Base-by-base conservation (phyloP, 2,113 vertebrate species). In the Rhinolophus ferrumequinum region DNA sequence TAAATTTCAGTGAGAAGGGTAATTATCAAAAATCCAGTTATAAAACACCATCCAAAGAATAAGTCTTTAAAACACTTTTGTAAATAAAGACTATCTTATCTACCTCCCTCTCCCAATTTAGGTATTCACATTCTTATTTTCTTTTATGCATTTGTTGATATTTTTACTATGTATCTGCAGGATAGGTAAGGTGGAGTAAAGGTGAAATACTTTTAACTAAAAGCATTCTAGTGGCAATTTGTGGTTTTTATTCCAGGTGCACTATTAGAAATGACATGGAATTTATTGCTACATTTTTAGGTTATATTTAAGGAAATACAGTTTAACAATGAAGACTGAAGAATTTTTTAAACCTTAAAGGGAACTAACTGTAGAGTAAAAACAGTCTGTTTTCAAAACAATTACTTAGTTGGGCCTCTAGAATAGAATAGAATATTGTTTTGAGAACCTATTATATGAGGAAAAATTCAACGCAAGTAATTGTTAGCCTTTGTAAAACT, bases 21-120 rank as follows among this genome's bases (percentile, higher is more conserved):
- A 93, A 94, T 94, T 97, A 87, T 58, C 95, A 79, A 70, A 90
- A 69, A 90, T 89, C 94, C 89, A 87, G 62, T 96, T 97, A 75
- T 54, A 92, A 96, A 66, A 96, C 67, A 96, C 44, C 33, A 70
- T 94, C 73, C 50, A 70, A 92, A 96, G 70, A 92, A 64, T 92
- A 81, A 64, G n/a, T 92, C 41, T 94, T 95, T 67, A 76, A 94
- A 97, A 79, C 4, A 62, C 50, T 93, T 82, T 75, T 7, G 72
- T 92, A 93, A 97, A 90, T 81, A 76, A 77, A 67, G 67, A 66
- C 24, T 92, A 67, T 95, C 93, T 94, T 54, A 47, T 21, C 52
- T 67, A 4, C 21, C 56, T 83, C 44, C 50, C 13, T 13, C 24
- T 77, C 52, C 26, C 56, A 75, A 0, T 64, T 85, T 79, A 54